Conservation (phyloP, 2,797 vertebrate genomes). For the Pteropus rufus region DNA sequence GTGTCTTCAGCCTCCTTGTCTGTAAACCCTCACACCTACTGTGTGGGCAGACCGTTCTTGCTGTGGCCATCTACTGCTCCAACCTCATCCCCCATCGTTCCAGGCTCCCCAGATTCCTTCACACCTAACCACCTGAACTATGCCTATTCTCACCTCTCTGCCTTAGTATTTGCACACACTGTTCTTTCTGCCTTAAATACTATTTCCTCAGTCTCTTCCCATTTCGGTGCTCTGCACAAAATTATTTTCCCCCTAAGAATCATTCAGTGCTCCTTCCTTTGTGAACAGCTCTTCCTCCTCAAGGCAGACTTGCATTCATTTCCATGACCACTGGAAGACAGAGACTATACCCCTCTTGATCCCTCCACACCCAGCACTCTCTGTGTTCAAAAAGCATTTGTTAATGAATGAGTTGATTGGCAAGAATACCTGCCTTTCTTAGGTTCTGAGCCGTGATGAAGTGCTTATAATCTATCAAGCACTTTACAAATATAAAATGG, state of each 20-base stretch:
- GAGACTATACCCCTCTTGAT: accelerated
- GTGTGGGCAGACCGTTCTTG: not conserved
- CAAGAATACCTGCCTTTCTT: not conserved
- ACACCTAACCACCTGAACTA: accelerated
- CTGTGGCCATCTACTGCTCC: not conserved
- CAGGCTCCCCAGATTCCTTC: accelerated
- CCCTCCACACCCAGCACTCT: accelerated
- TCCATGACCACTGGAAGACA: not conserved
- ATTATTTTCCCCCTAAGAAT: not conserved
- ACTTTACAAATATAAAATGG: not conserved
- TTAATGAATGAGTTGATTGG: not conserved
- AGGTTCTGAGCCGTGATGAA: not conserved
- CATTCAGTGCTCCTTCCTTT: not conserved
- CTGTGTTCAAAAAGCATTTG: not conserved
- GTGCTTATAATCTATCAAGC: not conserved
- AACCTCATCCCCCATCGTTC: not conserved
- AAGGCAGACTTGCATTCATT: not conserved
- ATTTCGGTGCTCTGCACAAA: not conserved
- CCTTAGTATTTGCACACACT: not conserved
- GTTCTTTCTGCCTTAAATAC: not conserved
- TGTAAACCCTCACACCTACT: not conserved
- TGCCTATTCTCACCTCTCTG: accelerated
- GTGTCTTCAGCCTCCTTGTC: not conserved
- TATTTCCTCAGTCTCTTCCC: not conserved
- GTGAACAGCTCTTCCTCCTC: not conserved